Percentiles rank a stretch among this genome's conserved stretches.
phyloP scores from a whole-genome alignment of 2,888 invertebrate species.

The Mesodorylaimus sp. region DNA sequence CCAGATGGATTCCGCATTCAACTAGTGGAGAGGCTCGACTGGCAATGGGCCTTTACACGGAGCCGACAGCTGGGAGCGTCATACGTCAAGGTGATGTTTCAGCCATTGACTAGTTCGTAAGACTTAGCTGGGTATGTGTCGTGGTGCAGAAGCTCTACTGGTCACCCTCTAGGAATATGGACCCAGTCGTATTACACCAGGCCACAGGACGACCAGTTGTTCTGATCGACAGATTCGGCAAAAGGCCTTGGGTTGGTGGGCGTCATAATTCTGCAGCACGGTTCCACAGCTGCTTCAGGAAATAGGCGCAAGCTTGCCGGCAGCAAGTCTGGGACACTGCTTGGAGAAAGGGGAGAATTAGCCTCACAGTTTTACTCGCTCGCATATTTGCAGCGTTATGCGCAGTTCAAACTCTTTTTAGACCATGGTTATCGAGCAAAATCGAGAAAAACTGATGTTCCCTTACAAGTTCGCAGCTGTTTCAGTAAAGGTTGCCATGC shows the following conservation, averaged over 20 bases:
- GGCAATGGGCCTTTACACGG: too few relatives aligned
- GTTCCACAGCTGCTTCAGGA: too few relatives aligned
- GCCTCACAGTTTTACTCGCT: slow-evolving; percentile 56
- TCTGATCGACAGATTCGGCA: slow-evolving; percentile 72
- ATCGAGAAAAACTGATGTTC: slow-evolving; percentile 45
- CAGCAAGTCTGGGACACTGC: slow-evolving; percentile 50
- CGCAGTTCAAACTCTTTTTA: slow-evolving; percentile 34
- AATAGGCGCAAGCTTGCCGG: slow-evolving; percentile 56
- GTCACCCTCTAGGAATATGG: too few relatives aligned
- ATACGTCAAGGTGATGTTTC: too few relatives aligned
- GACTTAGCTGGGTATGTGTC: too few relatives aligned
- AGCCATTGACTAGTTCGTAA: too few relatives aligned
- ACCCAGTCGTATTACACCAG: too few relatives aligned
- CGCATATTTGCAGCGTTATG: slow-evolving; percentile 53
- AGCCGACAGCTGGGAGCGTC: too few relatives aligned
- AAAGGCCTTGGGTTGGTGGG: slow-evolving; percentile 46
- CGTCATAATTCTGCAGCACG: too few relatives aligned
- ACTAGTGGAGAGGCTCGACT: too few relatives aligned
- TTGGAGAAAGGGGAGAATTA: slow-evolving; percentile 41
- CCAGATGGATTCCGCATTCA: slow-evolving; percentile 45
- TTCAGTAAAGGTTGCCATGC: too few relatives aligned
- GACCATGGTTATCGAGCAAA: slow-evolving; percentile 45
- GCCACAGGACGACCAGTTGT: slow-evolving; percentile 50
- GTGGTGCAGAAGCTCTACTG: too few relatives aligned
- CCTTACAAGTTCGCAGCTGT: slow-evolving; percentile 48